These are phyloP conservation scores for Lophotis ruficrista DNA, from an alignment of 2,113 vertebrate genomes.

Conservation along the genomic window DNA sequence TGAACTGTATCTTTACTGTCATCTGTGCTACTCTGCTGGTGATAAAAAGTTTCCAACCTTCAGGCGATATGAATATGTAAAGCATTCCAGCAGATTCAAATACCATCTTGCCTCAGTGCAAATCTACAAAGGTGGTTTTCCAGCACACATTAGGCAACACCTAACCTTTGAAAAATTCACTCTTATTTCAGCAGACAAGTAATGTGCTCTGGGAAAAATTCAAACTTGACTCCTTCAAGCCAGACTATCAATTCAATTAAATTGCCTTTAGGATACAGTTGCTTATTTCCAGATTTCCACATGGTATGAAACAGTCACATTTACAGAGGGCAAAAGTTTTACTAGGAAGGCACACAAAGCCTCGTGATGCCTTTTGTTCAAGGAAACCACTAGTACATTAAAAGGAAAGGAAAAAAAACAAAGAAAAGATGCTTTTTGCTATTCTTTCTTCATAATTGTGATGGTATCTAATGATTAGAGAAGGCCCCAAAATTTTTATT, in stretches of 20 bases:
- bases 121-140: conserved; percentile 19
- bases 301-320: not conserved
- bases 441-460: not conserved
- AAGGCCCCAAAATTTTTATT: not conserved
- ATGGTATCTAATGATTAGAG: not conserved
- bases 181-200: not conserved
- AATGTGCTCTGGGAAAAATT: not conserved
- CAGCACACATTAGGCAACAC: not conserved
- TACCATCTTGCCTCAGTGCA: not conserved
- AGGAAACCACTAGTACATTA: not conserved
- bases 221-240: not conserved
- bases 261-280: not conserved
- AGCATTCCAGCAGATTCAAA: conserved; percentile 39
- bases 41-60: conserved; percentile 50
- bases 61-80: conserved; percentile 22
- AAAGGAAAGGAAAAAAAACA: not conserved
- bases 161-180: not conserved
- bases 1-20: conserved; percentile 27
- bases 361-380: not conserved
- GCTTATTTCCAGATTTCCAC: not conserved
- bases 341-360: not conserved
- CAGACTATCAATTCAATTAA: not conserved
- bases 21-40: conserved; percentile 13
- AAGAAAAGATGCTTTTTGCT: not conserved
- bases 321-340: not conserved